These are phyloP conservation scores for Chalcis sispes DNA, from an alignment of 2,888 invertebrate genomes.

Conservation along the genomic window DNA sequence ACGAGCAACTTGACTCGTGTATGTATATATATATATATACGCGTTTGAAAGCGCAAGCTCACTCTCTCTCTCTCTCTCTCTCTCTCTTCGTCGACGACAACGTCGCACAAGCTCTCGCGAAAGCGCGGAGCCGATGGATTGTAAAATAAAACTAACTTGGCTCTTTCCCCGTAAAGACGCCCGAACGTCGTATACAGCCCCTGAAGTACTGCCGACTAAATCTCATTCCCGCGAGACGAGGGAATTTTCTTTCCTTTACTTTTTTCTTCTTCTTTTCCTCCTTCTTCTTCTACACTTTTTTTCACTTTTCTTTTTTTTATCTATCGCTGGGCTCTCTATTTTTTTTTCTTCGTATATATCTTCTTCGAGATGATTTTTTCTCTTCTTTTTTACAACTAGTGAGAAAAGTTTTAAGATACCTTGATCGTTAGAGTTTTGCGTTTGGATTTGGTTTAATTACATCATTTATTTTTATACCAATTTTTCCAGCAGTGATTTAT, in stretches of 20 bases:
- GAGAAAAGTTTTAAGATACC: neutral
- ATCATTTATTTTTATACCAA: too few relatives aligned
- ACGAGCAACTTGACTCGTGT: slow-evolving; percentile 25
- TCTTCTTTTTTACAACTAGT: neutral
- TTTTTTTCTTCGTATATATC: neutral
- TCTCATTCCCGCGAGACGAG: slow-evolving; percentile 73
- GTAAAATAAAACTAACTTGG: slow-evolving; percentile 76
- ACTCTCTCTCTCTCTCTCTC: too few relatives aligned
- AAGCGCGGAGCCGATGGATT: slow-evolving; percentile 73
- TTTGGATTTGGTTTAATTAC: too few relatives aligned
- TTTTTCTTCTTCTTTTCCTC: slow-evolving; percentile 53
- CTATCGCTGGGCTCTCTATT: neutral
- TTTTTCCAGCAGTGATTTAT: too few relatives aligned
- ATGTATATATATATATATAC: slow-evolving; percentile 56
- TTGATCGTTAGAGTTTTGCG: neutral
- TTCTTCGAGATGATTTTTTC: neutral
- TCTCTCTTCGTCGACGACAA: too few relatives aligned
- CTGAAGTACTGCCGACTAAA: slow-evolving; percentile 64
- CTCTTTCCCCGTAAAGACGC: slow-evolving; percentile 66
- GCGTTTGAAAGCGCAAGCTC: neutral
- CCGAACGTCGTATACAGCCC: slow-evolving; percentile 6
- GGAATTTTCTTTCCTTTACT: slow-evolving; percentile 60
- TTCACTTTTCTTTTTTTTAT: slow-evolving; percentile 6
- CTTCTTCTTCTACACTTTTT: slow-evolving; percentile 46
- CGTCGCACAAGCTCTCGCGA: slow-evolving; percentile 67